These are phyloP conservation scores for Halcyon smyrnensis DNA, from an alignment of 2,797 vertebrate species.

Conservation along the genomic window DNA sequence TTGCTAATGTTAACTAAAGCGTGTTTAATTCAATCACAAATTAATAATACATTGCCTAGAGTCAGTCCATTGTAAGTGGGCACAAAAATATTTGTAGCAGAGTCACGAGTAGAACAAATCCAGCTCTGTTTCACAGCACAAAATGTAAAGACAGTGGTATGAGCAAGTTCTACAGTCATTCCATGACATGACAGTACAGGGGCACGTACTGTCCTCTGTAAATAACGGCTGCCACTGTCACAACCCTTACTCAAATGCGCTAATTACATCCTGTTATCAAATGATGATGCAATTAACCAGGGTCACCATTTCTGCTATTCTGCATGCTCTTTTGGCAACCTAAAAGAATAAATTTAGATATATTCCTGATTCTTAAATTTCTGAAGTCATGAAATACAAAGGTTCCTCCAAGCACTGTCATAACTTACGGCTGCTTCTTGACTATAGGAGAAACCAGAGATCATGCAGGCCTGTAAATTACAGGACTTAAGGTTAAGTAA, in stretches of 20 bases:
- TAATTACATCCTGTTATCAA: slow-evolving; percentile 57
- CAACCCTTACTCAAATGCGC: neutral
- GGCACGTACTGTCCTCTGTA: neutral
- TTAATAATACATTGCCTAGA: neutral
- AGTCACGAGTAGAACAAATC: neutral
- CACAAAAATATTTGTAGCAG: neutral
- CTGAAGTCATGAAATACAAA: neutral
- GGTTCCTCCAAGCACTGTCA: neutral
- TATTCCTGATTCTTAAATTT: neutral
- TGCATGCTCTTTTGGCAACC: neutral
- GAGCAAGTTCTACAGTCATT: neutral
- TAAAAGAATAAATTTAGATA: slow-evolving; percentile 1
- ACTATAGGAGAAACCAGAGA: neutral
- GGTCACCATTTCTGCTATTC: neutral
- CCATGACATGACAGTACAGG: neutral
- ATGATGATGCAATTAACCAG: slow-evolving; percentile 40
- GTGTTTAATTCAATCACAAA: neutral
- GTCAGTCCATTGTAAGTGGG: neutral
- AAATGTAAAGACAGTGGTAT: neutral
- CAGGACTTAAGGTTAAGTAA: slow-evolving; percentile 12
- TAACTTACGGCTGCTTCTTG: neutral
- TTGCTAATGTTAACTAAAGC: neutral
- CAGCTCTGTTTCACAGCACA: neutral
- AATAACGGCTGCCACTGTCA: slow-evolving; percentile 1
- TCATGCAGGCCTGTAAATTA: neutral